Base-by-base conservation (phyloP, 1,140 invertebrate species). In the Tachypleus tridentatus region DNA sequence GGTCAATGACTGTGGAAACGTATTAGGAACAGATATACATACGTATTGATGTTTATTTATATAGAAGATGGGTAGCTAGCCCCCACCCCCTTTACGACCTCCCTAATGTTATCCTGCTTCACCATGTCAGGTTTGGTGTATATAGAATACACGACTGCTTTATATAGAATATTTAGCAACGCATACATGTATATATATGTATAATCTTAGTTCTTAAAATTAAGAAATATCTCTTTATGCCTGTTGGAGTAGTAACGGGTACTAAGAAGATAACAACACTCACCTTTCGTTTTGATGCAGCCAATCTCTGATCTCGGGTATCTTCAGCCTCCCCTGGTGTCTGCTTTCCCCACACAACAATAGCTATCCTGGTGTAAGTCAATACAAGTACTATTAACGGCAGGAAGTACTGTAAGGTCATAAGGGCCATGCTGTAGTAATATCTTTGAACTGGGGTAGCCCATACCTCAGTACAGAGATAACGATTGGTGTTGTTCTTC, bases 231-330 rank as follows among this genome's bases (percentile, higher is more conserved):
- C 2, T 29, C 0, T n/a, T 54, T 54, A 8, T 54, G n/a, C 7
- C 53, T 54, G 7, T 8, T 8, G 7, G 50, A 60, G 8, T 60
- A 60, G 3, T 29, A 29, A 29, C 29, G 29, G 29, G 29, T 29
- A 29, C 29, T 29, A 29, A 29, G 29, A 29, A 29, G 29, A 29
- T 29, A 29, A 29, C 29, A 29, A 72, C 3, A 72, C 76, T 81
- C 81, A 93, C 91, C 86, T 93, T 94, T 78, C 86, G 81, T 75
- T 94, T 93, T 1, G 89, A 91, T 63, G 84, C 82, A 3, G 88
- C 88, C 80, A 93, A 87, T 60, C 88, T 80, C 69, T 85, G 82
- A 76, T 94, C 89, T 57, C 91, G 76, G 29, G 81, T 82, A 69
- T 87, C 85, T 73, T 92, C 84, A 0, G 90, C 89, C 76, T 93